A percentile compares a stretch with the other conserved stretches of the same genome.
Conservation (phyloP, 30 jellyfish, hydroid and myxozoan species). For the Catostylus mosaicus region DNA sequence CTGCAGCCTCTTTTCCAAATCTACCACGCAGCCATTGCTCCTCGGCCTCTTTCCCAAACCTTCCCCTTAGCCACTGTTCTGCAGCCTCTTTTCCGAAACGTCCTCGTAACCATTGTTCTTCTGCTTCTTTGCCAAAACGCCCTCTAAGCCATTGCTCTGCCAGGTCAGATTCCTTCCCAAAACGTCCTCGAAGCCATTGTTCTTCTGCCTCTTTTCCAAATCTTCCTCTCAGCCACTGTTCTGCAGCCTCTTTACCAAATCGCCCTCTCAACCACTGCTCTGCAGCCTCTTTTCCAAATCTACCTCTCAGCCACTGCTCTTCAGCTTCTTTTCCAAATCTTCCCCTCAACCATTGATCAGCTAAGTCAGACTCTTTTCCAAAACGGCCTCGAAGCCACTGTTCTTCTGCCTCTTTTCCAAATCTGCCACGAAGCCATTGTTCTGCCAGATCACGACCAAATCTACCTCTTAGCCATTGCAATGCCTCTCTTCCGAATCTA, state of each 20-base stretch:
- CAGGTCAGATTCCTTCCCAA: constrained; percentile 30
- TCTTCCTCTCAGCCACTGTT: constrained; percentile 78
- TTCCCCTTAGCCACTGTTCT: constrained; percentile 78
- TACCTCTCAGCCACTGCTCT: constrained; percentile 70
- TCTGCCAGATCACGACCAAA: constrained; percentile 60
- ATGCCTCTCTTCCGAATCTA: constrained; percentile 53
- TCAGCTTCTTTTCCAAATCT: constrained; percentile 58
- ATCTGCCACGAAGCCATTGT: constrained; percentile 72
- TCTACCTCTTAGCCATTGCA: constrained; percentile 67
- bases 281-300: constrained; percentile 61
- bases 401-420: constrained; percentile 56
- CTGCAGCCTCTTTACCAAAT: constrained; percentile 49
- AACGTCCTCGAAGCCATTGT: constrained; percentile 60
- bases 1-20: constrained; percentile 56
- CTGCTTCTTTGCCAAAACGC: constrained; percentile 62
- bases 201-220: constrained; percentile 55
- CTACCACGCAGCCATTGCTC: constrained; percentile 81
- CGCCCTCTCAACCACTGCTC: constrained; percentile 79
- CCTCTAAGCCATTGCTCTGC: constrained; percentile 71
- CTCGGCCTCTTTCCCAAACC: constrained; percentile 76
- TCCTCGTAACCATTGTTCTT: constrained; percentile 80
- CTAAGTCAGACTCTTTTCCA: constrained; percentile 35
- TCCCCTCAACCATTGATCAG: constrained; percentile 63
- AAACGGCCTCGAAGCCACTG: constrained; percentile 58
- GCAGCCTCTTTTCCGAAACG: constrained; percentile 80